Evolutionary conservation across 2,797 vertebrate genomes (phyloP).

Genomic region (Alosa sapidissima): DNA sequence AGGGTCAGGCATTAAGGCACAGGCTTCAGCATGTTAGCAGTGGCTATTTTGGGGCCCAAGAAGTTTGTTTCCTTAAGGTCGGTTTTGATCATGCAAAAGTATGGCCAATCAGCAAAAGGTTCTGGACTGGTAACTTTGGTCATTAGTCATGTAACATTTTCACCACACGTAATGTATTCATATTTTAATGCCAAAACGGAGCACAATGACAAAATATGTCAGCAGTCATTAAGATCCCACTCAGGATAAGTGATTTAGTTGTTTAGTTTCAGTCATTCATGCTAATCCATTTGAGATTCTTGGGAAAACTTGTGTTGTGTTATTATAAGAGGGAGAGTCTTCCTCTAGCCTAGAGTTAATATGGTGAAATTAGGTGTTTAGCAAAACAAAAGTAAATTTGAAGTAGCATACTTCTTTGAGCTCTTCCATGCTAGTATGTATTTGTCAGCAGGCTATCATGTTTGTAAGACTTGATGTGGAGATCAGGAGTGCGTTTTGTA

Average conservation of each 20-base stretch:
- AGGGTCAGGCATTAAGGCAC: background rate
- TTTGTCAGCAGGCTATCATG: background rate
- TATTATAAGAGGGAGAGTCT: background rate
- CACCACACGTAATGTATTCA: background rate
- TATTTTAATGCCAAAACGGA: background rate
- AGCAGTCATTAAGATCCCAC: background rate
- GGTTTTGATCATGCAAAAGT: background rate
- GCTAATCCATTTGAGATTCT: background rate
- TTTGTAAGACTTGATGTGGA: background rate
- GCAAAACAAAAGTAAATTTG: background rate
- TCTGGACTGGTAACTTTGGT: background rate
- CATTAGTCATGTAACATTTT: background rate
- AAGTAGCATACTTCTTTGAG: background rate
- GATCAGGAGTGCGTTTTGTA: background rate
- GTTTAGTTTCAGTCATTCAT: background rate
- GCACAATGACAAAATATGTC: background rate
- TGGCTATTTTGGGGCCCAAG: background rate
- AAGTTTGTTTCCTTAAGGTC: background rate
- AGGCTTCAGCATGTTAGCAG: background rate
- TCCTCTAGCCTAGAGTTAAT: background rate
- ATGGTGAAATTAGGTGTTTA: background rate
- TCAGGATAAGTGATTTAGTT: background rate
- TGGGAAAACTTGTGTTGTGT: background rate
- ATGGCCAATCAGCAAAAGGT: background rate
- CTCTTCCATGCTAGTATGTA: background rate